A percentile compares a stretch with the other conserved stretches of the same genome.
Conservation (phyloP, 1,140 invertebrate species). For the Hycleus phaleratus region DNA sequence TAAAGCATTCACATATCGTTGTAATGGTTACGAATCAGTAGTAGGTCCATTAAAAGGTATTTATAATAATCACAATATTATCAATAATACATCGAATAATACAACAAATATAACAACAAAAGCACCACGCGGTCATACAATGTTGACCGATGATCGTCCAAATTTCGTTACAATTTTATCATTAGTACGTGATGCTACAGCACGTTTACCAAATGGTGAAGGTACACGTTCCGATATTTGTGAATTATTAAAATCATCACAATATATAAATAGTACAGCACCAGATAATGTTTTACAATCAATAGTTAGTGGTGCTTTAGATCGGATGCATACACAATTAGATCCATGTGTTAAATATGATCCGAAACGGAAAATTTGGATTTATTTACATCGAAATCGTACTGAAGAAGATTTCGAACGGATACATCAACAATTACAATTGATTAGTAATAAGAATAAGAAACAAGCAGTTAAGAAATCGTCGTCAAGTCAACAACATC, state of each 20-base stretch:
- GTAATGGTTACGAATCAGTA: slow-evolving; percentile 77
- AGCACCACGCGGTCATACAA: slow-evolving; percentile 71
- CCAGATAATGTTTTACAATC: slow-evolving; percentile 68
- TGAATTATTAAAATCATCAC: slow-evolving; percentile 74
- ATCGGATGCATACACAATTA: slow-evolving; percentile 78
- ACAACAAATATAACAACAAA: slow-evolving; percentile 27
- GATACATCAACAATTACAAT: slow-evolving; percentile 58
- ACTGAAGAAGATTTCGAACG: slow-evolving; percentile 68
- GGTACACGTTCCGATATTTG: slow-evolving; percentile 86
- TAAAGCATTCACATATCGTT: slow-evolving; percentile 73
- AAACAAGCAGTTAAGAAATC: slow-evolving; percentile 43
- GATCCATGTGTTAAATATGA: slow-evolving; percentile 90
- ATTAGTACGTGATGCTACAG: slow-evolving; percentile 85
- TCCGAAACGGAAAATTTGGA: slow-evolving; percentile 81
- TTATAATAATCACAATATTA: slow-evolving; percentile 44
- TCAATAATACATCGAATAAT: no score
- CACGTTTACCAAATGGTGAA: slow-evolving; percentile 87
- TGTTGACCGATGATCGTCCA: slow-evolving; percentile 75
- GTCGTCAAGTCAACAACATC: slow-evolving; percentile 42
- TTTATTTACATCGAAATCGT: slow-evolving; percentile 73
- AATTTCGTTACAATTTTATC: slow-evolving; percentile 88
- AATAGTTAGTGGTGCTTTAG: slow-evolving; percentile 81
- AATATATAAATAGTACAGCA: slow-evolving; percentile 69
- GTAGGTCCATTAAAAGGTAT: slow-evolving; percentile 87
- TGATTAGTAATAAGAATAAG: slow-evolving; percentile 49